These are phyloP conservation scores for Chinchilla lanigera DNA, from an alignment of 2,113 vertebrate species.

Conservation along the genomic window DNA sequence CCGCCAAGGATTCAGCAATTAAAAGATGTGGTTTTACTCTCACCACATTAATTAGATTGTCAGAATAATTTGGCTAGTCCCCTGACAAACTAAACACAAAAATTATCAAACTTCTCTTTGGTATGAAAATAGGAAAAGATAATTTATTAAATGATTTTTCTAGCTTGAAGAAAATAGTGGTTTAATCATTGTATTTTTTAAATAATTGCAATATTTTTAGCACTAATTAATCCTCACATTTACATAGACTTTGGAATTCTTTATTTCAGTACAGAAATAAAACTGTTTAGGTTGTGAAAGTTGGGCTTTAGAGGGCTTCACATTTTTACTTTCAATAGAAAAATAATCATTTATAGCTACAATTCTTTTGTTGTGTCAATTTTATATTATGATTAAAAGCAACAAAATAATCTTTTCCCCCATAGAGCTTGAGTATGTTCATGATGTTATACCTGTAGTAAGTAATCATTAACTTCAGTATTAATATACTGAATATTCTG, in stretches of 20 bases:
- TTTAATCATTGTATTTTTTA: not conserved
- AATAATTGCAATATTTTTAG: not conserved
- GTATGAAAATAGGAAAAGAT: not conserved
- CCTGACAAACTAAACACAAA: not conserved
- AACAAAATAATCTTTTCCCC: not conserved
- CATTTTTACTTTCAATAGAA: not conserved
- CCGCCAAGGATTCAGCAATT: not conserved
- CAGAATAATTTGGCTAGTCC: not conserved
- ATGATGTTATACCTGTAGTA: not conserved
- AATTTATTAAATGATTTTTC: not conserved
- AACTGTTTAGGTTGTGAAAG: not conserved
- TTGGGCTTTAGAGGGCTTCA: not conserved
- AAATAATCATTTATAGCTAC: not conserved
- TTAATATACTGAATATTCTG: not conserved
- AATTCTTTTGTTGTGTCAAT: not conserved
- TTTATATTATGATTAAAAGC: not conserved
- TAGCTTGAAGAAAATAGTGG: not conserved
- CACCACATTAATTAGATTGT: conserved; percentile 27
- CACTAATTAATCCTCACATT: not conserved
- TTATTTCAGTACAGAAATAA: not conserved
- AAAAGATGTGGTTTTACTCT: conserved; percentile 11
- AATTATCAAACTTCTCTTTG: not conserved
- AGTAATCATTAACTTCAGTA: not conserved
- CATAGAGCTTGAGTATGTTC: not conserved
- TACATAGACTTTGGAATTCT: not conserved